Percentiles rank a stretch among this genome's conserved stretches.
phyloP scores from a whole-genome alignment of 2,113 vertebrate genomes.

The Rhinichthys klamathensis region DNA sequence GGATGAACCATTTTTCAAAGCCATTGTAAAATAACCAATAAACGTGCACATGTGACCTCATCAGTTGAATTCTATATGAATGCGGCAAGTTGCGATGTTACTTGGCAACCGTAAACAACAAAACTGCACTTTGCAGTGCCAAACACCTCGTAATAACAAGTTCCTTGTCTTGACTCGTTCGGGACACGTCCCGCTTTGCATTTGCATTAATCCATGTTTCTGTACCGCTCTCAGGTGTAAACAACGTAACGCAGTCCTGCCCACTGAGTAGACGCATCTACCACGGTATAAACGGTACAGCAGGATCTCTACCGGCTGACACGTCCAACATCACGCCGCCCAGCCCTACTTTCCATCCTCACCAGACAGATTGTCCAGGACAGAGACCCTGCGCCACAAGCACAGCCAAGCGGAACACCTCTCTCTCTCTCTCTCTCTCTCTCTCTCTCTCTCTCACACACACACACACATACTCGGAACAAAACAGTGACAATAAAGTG shows the following conservation, averaged over 20 bases:
- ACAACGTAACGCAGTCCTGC: background rate
- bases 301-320: background rate
- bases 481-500: conserved; percentile 23
- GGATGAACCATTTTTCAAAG: background rate
- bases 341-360: conserved; percentile 24
- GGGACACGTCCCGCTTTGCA: conserved; percentile 21
- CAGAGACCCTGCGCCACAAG: conserved; percentile 46
- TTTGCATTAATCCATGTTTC: conserved; percentile 6
- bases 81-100: background rate
- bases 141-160: conserved; percentile 32
- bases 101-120: background rate
- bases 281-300: background rate
- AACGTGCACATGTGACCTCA: background rate
- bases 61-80: conserved; percentile 4
- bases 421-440: background rate
- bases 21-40: background rate
- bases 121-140: background rate
- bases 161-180: conserved; percentile 16
- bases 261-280: background rate
- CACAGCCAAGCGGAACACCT: conserved; percentile 41
- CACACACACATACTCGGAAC: conserved; percentile 7
- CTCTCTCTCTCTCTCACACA: background rate
- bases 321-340: background rate
- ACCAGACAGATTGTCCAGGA: conserved; percentile 38
- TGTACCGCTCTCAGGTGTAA: background rate